Base-by-base conservation (phyloP, 2,113 vertebrate species). In the Poecile atricapillus region DNA sequence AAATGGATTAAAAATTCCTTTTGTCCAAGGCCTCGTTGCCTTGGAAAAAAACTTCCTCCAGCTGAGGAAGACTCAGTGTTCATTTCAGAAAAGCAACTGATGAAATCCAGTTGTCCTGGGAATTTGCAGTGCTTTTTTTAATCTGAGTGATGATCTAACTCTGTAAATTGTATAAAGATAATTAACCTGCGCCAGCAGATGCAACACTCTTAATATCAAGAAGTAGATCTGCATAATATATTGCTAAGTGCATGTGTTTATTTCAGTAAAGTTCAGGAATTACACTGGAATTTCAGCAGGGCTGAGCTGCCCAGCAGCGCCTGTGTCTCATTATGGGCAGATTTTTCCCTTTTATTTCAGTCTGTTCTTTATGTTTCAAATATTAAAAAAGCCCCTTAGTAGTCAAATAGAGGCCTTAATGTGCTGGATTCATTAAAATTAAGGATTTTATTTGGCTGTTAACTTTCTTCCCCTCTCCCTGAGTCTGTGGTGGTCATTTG, bases 401-500 rank as follows among this genome's bases (percentile, higher is more conserved):
- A 73, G 55, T 67, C n/a, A 87, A 86, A 52, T 62, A 30, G 53
- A 75, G 59, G 44, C 41, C 37, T 63, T 82, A 89, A 71, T 94
- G 69, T 49, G 50, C 56, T 83, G 33, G 49, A 31, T 90, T 94
- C 73, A 83, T 96, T 91, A 68, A 87, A 55, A 82, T 19, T n/a
- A 35, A 89, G 77, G 44, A 21, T 89, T 95, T 90, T 92, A 89
- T 73, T 91, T 87, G 70, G 9, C 12, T 47, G 24, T 90, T 92
- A 25, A 73, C 25, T 95, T 49, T 73, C 25, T 74, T 68, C 19
- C 27, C 52, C 18, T 71, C 52, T 95, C 69, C 14, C 17, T 71
- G 46, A 0, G 25, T 69, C 74, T 55, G 89, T 69, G 90, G 70
- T 97, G 97, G 95, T 97, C 97, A 97, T 98, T 97, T 91, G 49